phyloP scores from a whole-genome alignment of 1,140 invertebrate species.

The Teleogryllus occipitalis region DNA sequence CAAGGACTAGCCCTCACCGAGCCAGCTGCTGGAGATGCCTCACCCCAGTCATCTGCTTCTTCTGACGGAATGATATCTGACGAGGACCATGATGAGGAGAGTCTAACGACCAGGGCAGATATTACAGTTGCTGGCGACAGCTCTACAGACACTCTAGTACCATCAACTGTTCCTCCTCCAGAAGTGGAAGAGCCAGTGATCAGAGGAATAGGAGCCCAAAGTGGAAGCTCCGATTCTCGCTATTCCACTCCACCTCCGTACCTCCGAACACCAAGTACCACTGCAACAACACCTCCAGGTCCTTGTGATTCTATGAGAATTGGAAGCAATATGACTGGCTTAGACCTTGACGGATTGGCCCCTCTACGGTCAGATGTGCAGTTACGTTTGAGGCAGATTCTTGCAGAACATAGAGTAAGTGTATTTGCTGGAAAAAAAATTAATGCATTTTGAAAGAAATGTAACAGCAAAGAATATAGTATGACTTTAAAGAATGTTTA shows the following conservation, averaged over 20 bases:
- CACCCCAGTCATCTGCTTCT: not conserved
- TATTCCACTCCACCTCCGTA: slow-evolving; percentile 35
- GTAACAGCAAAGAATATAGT: not conserved
- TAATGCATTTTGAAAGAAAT: not conserved
- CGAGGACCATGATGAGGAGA: not conserved
- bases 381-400: slow-evolving; percentile 67
- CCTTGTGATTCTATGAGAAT: slow-evolving; percentile 12
- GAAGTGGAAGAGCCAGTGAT: not conserved
- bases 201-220: slow-evolving; percentile 13
- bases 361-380: slow-evolving; percentile 69
- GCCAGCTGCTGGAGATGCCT: not conserved
- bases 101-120: not conserved
- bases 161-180: not conserved
- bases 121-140: slow-evolving; percentile 38
- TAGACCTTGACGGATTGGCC: slow-evolving; percentile 69
- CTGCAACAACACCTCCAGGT: slow-evolving; percentile 30
- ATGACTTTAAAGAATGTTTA: no score
- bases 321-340: slow-evolving; percentile 26
- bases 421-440: no score
- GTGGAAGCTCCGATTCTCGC: slow-evolving; percentile 25
- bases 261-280: slow-evolving; percentile 35
- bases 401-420: slow-evolving; percentile 64
- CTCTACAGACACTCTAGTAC: slow-evolving; percentile 41
- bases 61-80: not conserved
- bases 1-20: not conserved